phyloP scores from a whole-genome alignment of 2,888 invertebrate species.

The Andrena minutula region DNA sequence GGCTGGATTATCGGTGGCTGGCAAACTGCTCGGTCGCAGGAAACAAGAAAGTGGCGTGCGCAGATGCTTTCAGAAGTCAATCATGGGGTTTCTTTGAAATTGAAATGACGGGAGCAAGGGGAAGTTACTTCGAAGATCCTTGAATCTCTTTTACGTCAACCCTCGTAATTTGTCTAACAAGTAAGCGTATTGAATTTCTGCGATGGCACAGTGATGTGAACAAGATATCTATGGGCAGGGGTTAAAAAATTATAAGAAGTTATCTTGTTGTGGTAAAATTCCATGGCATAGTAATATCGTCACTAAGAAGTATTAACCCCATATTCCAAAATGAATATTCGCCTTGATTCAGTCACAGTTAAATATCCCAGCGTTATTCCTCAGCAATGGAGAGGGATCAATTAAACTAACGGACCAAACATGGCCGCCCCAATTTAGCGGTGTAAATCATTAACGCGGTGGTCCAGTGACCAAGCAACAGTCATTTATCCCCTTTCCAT shows the following conservation, averaged over 20 bases:
- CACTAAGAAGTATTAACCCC: neutral
- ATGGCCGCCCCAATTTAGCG: slow-evolving; percentile 26
- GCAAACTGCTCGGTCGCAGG: too few relatives aligned
- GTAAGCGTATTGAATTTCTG: too few relatives aligned
- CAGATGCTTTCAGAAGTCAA: neutral
- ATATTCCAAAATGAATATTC: neutral
- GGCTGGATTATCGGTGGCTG: slow-evolving; percentile 19
- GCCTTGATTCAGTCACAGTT: neutral
- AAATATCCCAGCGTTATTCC: neutral
- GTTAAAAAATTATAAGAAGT: too few relatives aligned
- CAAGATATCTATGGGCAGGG: too few relatives aligned
- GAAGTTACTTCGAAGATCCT: neutral
- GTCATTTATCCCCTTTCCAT: slow-evolving; percentile 54
- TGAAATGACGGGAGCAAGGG: neutral
- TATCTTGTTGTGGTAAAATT: too few relatives aligned
- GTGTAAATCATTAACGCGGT: slow-evolving; percentile 66
- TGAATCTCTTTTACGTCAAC: neutral
- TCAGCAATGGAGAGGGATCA: neutral
- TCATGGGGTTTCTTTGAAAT: neutral
- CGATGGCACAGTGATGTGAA: too few relatives aligned
- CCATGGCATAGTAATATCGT: too few relatives aligned
- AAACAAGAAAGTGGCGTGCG: neutral
- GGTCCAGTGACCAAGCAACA: slow-evolving; percentile 53
- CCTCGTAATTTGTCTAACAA: too few relatives aligned
- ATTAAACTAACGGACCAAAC: slow-evolving; percentile 30